These are phyloP conservation scores for Dendroctonus valens DNA, from an alignment of 1,140 invertebrate species.

Conservation along the genomic window DNA sequence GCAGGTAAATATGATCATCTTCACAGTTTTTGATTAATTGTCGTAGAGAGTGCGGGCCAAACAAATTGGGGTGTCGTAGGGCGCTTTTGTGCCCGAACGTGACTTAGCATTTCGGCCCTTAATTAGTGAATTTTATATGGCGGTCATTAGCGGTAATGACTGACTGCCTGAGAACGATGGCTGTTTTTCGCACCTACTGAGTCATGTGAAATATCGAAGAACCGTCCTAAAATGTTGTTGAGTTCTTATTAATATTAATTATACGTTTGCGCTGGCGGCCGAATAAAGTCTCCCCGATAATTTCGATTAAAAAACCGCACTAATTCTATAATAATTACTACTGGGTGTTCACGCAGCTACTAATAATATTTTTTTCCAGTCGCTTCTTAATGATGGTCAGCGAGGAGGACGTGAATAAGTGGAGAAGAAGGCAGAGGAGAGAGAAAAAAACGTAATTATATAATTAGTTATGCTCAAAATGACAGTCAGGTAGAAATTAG, in stretches of 20 bases:
- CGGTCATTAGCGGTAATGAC: conserved; percentile 22
- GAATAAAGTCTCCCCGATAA: neutral
- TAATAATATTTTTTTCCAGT: conserved; percentile 25
- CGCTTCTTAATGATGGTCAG: conserved; percentile 23
- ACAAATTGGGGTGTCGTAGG: conserved; percentile 13
- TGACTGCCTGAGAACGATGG: conserved; percentile 11
- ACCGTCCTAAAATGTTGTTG: no score
- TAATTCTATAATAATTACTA: conserved; percentile 32
- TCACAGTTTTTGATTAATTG: conserved; percentile 4
- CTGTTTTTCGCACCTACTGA: conserved; percentile 18
- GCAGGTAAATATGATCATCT: neutral
- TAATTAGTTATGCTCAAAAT: conserved; percentile 49
- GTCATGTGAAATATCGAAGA: neutral
- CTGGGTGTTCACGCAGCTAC: conserved; percentile 31
- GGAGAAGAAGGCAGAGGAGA: neutral
- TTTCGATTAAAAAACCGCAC: conserved; percentile 20
- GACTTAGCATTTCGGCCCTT: conserved; percentile 15
- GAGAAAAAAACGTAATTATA: conserved; percentile 47
- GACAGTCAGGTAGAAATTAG: conserved; percentile 46
- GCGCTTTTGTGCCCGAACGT: conserved; percentile 11
- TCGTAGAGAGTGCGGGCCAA: neutral
- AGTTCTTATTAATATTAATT: no score
- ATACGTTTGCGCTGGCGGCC: neutral
- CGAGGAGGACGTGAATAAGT: conserved; percentile 20
- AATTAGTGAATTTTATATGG: conserved; percentile 25